Percentiles rank a stretch among this genome's conserved stretches.
These are phyloP conservation scores for Toxotes jaculatrix DNA, from an alignment of 2,113 vertebrate species.

Conservation along the genomic window DNA sequence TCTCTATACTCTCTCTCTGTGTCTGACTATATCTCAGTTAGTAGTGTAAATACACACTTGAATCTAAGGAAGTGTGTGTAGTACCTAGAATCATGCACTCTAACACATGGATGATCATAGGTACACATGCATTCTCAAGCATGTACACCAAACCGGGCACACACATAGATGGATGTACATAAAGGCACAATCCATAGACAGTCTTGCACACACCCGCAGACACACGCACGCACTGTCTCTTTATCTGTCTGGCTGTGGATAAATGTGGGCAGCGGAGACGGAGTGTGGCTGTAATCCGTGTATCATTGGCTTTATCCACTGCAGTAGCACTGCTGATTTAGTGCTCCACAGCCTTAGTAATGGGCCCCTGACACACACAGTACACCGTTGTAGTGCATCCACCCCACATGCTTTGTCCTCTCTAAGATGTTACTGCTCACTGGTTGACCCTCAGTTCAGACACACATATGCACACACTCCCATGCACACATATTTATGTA, in stretches of 20 bases:
- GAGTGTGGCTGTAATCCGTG: conserved; percentile 78
- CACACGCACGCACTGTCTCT: conserved; percentile 50
- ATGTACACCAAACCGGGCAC: conserved; percentile 1
- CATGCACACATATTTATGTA: conserved; percentile 56
- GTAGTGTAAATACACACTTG: conserved; percentile 18
- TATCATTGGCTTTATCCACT: conserved; percentile 79
- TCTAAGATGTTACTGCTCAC: conserved; percentile 63
- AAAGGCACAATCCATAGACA: conserved; percentile 5
- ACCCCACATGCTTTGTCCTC: conserved; percentile 59
- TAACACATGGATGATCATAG: conserved; percentile 15
- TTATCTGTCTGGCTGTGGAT: conserved; percentile 73
- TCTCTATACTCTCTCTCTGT: conserved; percentile 21
- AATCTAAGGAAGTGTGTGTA: conserved; percentile 11
- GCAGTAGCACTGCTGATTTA: conserved; percentile 77
- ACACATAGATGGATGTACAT: conserved; percentile 7
- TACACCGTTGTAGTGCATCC: conserved; percentile 28
- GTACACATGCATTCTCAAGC: conserved; percentile 9
- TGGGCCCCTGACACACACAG: conserved; percentile 66
- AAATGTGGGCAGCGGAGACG: conserved; percentile 58
- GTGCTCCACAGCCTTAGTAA: conserved; percentile 71
- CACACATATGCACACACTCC: conserved; percentile 41
- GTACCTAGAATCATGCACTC: conserved; percentile 15
- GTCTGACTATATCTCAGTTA: conserved; percentile 20
- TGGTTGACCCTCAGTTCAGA: conserved; percentile 67
- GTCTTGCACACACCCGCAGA: conserved; percentile 31